Evolutionary conservation across 2,888 invertebrate genomes (phyloP).

Genomic region (Augiades crinisus): DNA sequence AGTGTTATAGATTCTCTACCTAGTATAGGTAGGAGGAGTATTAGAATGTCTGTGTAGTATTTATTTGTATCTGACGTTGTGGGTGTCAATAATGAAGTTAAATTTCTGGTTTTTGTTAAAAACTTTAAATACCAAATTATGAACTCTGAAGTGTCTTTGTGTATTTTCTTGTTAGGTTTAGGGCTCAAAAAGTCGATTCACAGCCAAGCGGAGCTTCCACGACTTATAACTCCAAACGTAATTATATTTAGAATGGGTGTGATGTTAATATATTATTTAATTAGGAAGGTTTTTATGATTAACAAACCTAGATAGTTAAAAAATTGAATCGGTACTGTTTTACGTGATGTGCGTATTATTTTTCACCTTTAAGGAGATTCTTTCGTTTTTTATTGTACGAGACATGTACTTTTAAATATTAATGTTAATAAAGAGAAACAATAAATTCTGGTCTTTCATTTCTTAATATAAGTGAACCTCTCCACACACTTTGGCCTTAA

Average conservation of each 20-base stretch:
- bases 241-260: constrained; percentile 33
- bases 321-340: constrained; percentile 34
- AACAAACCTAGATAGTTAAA: constrained; percentile 25
- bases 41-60: constrained; percentile 1
- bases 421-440: constrained; percentile 62
- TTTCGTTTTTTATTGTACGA: constrained; percentile 57
- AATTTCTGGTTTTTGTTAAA: not conserved
- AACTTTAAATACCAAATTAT: not conserved
- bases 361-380: constrained; percentile 41
- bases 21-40: not conserved
- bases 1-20: constrained; percentile 7
- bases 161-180: not conserved
- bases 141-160: constrained; percentile 33
- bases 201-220: constrained; percentile 42
- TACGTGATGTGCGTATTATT: constrained; percentile 35
- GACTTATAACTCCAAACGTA: constrained; percentile 33
- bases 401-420: constrained; percentile 62
- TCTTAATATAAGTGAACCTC: too few relatives aligned
- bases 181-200: constrained; percentile 29
- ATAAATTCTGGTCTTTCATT: constrained; percentile 2
- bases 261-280: constrained; percentile 32
- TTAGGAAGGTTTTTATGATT: constrained; percentile 22
- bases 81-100: not conserved
- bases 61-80: constrained; percentile 8
- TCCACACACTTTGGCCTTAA: too few relatives aligned